phyloP scores from a whole-genome alignment of 1,140 invertebrate species.

The roundworm (Caenorhabditis elegans) region DNA sequence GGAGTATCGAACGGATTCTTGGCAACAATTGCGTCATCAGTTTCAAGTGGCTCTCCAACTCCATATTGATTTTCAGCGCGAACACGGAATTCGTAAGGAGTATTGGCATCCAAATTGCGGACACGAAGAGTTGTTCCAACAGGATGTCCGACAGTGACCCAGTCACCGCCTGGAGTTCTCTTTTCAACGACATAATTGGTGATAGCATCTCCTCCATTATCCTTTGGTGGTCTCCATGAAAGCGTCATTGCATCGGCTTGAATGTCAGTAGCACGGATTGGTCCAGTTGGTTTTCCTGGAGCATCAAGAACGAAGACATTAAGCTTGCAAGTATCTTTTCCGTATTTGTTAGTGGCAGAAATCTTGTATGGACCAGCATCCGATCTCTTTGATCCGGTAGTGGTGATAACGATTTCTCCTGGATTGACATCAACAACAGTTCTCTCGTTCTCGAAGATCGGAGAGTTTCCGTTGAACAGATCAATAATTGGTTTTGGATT shows the following conservation, averaged over 20 bases:
- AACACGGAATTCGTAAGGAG: conserved; percentile 93
- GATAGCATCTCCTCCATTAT: conserved; percentile 77
- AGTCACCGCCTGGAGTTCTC: conserved; percentile 77
- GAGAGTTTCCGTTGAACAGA: conserved; percentile 74
- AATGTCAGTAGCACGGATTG: conserved; percentile 82
- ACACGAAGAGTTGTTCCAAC: conserved; percentile 84
- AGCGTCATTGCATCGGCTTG: conserved; percentile 90
- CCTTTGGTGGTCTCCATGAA: conserved; percentile 91
- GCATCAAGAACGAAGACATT: conserved; percentile 63
- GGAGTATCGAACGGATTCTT: conserved; percentile 94
- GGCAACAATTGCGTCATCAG: conserved; percentile 84
- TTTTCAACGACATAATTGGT: conserved; percentile 96
- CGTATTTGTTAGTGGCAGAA: conserved; percentile 75
- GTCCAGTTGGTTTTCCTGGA: conserved; percentile 74
- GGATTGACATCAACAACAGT: conserved; percentile 57
- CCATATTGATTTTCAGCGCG: conserved; percentile 96
- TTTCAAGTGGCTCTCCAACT: conserved; percentile 84
- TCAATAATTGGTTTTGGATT: conserved; percentile 90
- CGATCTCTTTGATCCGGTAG: conserved; percentile 84
- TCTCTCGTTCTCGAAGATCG: conserved; percentile 64
- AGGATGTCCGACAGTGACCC: conserved; percentile 87
- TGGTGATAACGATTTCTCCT: conserved; percentile 74
- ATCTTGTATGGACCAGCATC: conserved; percentile 92
- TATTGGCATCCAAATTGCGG: conserved; percentile 84
- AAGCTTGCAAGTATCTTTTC: conserved; percentile 59